Percentiles rank a stretch among this genome's conserved stretches.
Conservation (phyloP, 64 coral and sea anemone species). For the Stylophora pistillata region DNA sequence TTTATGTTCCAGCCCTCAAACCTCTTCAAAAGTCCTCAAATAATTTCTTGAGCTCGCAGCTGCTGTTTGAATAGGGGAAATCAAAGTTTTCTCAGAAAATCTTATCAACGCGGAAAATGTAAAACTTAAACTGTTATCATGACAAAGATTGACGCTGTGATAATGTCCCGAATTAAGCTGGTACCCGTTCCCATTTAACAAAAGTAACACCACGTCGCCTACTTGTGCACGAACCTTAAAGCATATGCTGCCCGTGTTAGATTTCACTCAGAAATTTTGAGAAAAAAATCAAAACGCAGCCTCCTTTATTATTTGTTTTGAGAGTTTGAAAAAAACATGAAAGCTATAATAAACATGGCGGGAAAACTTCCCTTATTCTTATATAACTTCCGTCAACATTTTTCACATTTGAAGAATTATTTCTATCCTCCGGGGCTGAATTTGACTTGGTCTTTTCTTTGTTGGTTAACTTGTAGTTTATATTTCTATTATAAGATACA, state of each 20-base stretch:
- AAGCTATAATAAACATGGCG: background rate
- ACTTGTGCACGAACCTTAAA: background rate
- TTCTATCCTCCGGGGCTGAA: background rate
- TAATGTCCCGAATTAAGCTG: background rate
- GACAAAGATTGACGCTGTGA: constrained; percentile 33
- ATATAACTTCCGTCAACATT: background rate
- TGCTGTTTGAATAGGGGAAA: constrained; percentile 18
- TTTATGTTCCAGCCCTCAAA: background rate
- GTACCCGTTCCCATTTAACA: constrained; percentile 30
- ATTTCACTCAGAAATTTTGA: background rate
- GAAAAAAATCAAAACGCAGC: background rate
- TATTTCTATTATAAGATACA: background rate
- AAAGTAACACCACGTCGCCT: background rate
- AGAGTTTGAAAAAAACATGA: background rate
- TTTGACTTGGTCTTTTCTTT: background rate
- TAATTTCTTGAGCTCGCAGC: background rate
- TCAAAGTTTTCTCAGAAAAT: constrained; percentile 29
- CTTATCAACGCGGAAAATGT: background rate
- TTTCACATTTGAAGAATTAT: background rate
- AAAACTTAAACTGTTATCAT: background rate
- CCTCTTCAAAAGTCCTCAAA: background rate
- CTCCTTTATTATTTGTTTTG: background rate
- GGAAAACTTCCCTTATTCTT: too few species aligned
- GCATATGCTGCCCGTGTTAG: background rate
- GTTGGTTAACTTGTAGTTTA: background rate